These are phyloP conservation scores for Macrosteles quadrilineatus DNA, from an alignment of 1,140 invertebrate species.

Conservation along the genomic window DNA sequence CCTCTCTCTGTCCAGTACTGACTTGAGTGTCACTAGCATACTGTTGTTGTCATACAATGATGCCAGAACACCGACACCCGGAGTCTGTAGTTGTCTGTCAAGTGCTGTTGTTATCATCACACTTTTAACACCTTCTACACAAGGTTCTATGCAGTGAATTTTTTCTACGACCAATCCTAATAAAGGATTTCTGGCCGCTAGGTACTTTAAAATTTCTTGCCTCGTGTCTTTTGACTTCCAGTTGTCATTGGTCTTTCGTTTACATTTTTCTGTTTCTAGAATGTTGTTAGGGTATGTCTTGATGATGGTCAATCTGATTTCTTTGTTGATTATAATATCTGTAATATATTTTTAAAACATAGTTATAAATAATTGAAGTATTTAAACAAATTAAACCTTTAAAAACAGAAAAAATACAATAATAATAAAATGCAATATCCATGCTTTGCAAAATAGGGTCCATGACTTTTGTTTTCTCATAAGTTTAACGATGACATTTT, in stretches of 20 bases:
- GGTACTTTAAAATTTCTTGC: background rate
- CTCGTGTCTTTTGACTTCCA: background rate
- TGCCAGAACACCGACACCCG: background rate
- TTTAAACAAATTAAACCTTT: too few relatives aligned
- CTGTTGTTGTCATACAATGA: constrained; percentile 13
- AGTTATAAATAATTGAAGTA: too few relatives aligned
- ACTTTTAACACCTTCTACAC: constrained; percentile 1
- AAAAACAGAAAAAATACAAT: too few relatives aligned
- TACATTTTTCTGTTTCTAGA: background rate
- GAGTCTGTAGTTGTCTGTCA: background rate
- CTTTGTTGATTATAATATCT: constrained; percentile 17
- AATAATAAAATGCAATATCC: too few relatives aligned
- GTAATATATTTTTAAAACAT: background rate
- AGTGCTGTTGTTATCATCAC: background rate
- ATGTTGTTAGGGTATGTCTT: background rate
- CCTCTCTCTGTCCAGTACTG: background rate
- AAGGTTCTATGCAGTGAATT: constrained; percentile 8
- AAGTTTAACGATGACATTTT: too few relatives aligned
- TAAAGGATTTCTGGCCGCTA: background rate
- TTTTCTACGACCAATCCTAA: constrained; percentile 17
- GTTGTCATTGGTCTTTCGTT: background rate
- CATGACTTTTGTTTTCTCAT: too few relatives aligned
- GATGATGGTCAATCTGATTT: background rate
- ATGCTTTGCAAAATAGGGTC: too few relatives aligned
- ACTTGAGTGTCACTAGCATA: background rate